Conservation (phyloP, 2,797 vertebrate genomes). For the Cyprinella venusta region DNA sequence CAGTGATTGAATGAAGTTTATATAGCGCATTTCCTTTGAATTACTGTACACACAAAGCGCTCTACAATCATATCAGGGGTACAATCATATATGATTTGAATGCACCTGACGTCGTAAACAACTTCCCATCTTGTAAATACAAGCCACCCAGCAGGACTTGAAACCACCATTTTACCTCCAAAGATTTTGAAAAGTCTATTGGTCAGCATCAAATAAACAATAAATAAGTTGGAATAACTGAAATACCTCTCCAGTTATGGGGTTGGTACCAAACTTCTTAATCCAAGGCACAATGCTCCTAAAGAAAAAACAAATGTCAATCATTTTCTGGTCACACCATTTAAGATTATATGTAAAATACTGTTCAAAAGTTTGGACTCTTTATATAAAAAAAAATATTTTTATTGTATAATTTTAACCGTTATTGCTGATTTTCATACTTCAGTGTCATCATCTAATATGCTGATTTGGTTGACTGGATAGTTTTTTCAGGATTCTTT, state of each 20-base stretch:
- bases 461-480: background rate
- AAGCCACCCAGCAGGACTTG: background rate
- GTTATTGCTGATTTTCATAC: background rate
- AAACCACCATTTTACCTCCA: background rate
- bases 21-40: too few species aligned
- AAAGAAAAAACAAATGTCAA: background rate
- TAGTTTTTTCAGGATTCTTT: background rate
- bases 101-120: background rate
- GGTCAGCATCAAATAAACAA: background rate
- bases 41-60: too few species aligned
- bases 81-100: too few species aligned
- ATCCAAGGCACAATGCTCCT: slow-evolving; percentile 98
- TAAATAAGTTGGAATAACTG: background rate
- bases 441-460: background rate
- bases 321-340: background rate
- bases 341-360: slow-evolving; percentile 17
- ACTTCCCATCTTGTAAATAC: background rate
- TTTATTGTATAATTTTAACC: background rate
- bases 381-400: background rate
- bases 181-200: background rate
- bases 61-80: too few species aligned
- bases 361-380: background rate
- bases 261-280: slow-evolving; percentile 94
- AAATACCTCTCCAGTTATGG: slow-evolving; percentile 89
- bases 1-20: too few species aligned